These are phyloP conservation scores for Apteryx mantelli DNA, from an alignment of 2,113 vertebrate genomes.

Conservation along the genomic window DNA sequence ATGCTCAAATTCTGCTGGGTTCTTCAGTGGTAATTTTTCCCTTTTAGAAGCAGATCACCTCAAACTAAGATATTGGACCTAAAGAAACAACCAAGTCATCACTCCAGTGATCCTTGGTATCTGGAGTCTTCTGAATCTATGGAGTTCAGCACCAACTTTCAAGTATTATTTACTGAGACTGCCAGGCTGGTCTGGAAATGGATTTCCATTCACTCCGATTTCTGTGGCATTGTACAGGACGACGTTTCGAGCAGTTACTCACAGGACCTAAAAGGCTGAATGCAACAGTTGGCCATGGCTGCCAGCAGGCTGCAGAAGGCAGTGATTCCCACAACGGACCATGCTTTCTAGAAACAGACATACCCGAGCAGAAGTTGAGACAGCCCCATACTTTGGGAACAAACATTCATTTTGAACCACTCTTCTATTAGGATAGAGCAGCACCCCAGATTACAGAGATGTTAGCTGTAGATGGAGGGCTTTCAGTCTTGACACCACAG, in stretches of 20 bases:
- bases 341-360: accelerated
- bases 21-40: background rate
- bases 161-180: accelerated
- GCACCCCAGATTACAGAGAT: background rate
- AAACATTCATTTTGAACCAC: background rate
- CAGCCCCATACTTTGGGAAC: background rate
- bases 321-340: background rate
- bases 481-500: background rate
- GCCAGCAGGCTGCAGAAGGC: background rate
- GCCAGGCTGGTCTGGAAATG: background rate
- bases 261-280: background rate
- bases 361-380: accelerated
- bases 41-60: background rate
- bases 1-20: background rate
- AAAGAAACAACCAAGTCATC: background rate
- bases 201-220: background rate
- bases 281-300: accelerated
- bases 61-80: background rate
- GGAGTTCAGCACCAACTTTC: background rate
- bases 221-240: too few species aligned
- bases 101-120: background rate
- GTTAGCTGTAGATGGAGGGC: background rate
- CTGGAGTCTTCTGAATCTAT: background rate
- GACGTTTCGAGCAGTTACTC: background rate
- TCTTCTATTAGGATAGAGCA: background rate